phyloP scores from a whole-genome alignment of 2,888 invertebrate genomes.

The Drosophila melanosoma region DNA sequence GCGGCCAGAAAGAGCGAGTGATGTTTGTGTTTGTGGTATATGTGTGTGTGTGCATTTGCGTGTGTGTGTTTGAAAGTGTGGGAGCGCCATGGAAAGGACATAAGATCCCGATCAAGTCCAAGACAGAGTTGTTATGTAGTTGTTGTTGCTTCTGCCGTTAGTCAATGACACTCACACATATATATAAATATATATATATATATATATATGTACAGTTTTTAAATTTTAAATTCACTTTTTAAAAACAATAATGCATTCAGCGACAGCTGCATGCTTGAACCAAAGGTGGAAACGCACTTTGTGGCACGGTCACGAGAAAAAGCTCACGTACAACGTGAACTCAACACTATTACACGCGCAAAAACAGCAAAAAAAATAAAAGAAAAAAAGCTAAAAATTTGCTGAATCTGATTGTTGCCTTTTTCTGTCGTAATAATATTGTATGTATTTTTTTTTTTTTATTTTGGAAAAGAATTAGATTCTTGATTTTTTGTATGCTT shows the following conservation, averaged over 20 bases:
- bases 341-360: slow-evolving; percentile 17
- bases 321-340: slow-evolving; percentile 38
- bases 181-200: neutral
- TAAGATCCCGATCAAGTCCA: slow-evolving; percentile 25
- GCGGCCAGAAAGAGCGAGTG: slow-evolving; percentile 8
- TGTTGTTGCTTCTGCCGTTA: slow-evolving; percentile 25
- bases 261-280: slow-evolving; percentile 57
- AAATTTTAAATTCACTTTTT: slow-evolving; percentile 38
- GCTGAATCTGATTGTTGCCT: slow-evolving; percentile 25
- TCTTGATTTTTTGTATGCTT: slow-evolving; percentile 1
- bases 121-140: slow-evolving; percentile 29
- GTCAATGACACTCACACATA: slow-evolving; percentile 6
- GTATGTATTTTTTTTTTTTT: neutral
- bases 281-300: slow-evolving; percentile 53
- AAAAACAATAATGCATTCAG: slow-evolving; percentile 51
- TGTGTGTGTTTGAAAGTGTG: slow-evolving; percentile 23
- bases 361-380: slow-evolving; percentile 31
- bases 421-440: slow-evolving; percentile 9
- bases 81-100: slow-evolving; percentile 47
- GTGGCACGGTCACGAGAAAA: slow-evolving; percentile 49
- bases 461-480: neutral
- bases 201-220: slow-evolving; percentile 12
- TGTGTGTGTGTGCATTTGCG: slow-evolving; percentile 16
- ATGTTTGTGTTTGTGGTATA: slow-evolving; percentile 1
- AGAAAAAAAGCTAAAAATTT: slow-evolving; percentile 35